Conservation (phyloP, 1,140 invertebrate species). For the Hylyphantes graminicola region DNA sequence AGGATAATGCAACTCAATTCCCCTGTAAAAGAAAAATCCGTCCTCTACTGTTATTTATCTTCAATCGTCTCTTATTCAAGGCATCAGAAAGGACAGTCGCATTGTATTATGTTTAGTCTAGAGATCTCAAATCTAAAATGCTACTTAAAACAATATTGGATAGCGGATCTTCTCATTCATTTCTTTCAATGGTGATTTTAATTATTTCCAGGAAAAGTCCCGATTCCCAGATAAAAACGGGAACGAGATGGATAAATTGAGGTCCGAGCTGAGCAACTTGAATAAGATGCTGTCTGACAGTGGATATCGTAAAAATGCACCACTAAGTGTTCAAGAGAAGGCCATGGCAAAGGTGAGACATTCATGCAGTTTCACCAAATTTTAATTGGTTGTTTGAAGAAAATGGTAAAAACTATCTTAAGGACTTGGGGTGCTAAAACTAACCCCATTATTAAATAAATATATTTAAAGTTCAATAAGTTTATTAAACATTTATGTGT, state of each 20-base stretch:
- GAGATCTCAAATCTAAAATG: background rate
- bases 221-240: slow-evolving; percentile 86
- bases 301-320: slow-evolving; percentile 87
- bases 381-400: background rate
- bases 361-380: too few relatives aligned
- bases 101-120: background rate
- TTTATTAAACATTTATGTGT: too few relatives aligned
- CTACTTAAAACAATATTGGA: background rate
- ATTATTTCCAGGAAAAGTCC: slow-evolving; percentile 28
- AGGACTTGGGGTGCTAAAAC: too few relatives aligned
- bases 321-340: slow-evolving; percentile 77
- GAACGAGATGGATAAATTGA: slow-evolving; percentile 81
- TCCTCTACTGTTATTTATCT: too few relatives aligned
- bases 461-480: too few relatives aligned
- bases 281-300: slow-evolving; percentile 74
- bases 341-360: slow-evolving; percentile 77
- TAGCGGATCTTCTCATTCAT: background rate
- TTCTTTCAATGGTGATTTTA: background rate
- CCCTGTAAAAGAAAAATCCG: too few relatives aligned
- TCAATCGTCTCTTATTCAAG: too few relatives aligned
- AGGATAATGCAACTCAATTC: too few relatives aligned
- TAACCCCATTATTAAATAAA: too few relatives aligned
- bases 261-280: slow-evolving; percentile 77
- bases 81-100: too few relatives aligned
- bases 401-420: background rate